Conservation (phyloP, 30 jellyfish, hydroid and myxozoan species). For the Morbakka virulenta region DNA sequence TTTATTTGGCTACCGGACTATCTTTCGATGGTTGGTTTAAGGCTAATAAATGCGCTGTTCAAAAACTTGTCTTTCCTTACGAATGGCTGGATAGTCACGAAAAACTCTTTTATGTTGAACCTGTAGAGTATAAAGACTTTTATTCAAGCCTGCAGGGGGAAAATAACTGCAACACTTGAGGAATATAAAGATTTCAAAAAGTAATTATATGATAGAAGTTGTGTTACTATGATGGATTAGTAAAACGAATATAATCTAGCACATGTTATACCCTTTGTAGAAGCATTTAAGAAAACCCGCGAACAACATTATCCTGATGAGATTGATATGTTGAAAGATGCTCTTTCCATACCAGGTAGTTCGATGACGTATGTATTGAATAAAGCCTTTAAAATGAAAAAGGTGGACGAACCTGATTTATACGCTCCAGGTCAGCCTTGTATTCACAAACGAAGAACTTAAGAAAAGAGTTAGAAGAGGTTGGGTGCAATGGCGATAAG, state of each 20-base stretch:
- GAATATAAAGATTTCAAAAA: conserved; percentile 1
- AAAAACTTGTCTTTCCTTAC: conserved; percentile 31
- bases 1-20: conserved; percentile 6
- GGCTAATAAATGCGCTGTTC: background rate
- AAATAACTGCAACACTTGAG: background rate
- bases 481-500: too few relatives aligned
- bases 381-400: background rate
- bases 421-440: conserved; percentile 38
- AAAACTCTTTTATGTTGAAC: background rate
- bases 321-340: conserved; percentile 25
- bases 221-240: conserved; percentile 17
- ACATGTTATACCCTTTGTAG: conserved; percentile 19
- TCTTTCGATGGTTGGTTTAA: conserved; percentile 1
- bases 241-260: conserved; percentile 9
- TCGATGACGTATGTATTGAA: conserved; percentile 27
- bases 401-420: background rate
- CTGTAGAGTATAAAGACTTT: conserved; percentile 8
- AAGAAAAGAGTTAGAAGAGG: too few relatives aligned
- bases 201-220: background rate
- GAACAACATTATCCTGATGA: conserved; percentile 12
- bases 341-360: conserved; percentile 22
- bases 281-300: conserved; percentile 25
- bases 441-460: conserved; percentile 19
- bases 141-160: conserved; percentile 9
- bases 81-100: conserved; percentile 13